A percentile compares a stretch with the other conserved stretches of the same genome.
These are phyloP conservation scores for Dallia pectoralis DNA, from an alignment of 2,797 vertebrate genomes.

Conservation along the genomic window DNA sequence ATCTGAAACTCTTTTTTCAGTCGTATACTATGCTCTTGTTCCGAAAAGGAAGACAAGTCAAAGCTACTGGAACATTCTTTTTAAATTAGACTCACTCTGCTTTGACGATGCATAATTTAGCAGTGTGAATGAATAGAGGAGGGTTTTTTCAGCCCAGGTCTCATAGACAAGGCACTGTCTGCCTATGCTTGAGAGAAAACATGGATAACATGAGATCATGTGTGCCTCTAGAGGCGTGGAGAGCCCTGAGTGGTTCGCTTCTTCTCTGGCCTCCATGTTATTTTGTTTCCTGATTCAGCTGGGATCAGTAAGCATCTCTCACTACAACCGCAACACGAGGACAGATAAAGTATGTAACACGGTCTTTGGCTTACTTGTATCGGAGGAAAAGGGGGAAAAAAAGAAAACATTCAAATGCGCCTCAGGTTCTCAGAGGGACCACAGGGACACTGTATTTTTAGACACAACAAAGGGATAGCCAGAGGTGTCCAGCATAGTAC, in stretches of 20 bases:
- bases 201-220: conserved; percentile 74
- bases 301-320: conserved; percentile 57
- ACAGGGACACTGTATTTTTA: conserved; percentile 68
- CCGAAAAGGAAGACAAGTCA: conserved; percentile 38
- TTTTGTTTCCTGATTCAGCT: conserved; percentile 55
- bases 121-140: conserved; percentile 50
- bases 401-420: conserved; percentile 62
- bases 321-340: conserved; percentile 41
- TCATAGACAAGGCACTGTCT: conserved; percentile 62
- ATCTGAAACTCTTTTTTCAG: conserved; percentile 21
- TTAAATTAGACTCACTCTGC: conserved; percentile 61
- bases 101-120: conserved; percentile 73
- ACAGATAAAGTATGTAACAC: conserved; percentile 45
- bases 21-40: conserved; percentile 1
- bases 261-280: conserved; percentile 45
- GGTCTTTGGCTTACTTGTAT: conserved; percentile 60
- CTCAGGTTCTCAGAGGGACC: conserved; percentile 48
- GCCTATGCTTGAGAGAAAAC: conserved; percentile 66
- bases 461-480: conserved; percentile 72
- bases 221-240: conserved; percentile 56
- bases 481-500: conserved; percentile 60
- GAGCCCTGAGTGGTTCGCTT: conserved; percentile 46
- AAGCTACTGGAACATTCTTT: conserved; percentile 42
- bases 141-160: conserved; percentile 44
- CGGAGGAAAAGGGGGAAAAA: conserved; percentile 33